Percentiles rank a stretch among this genome's conserved stretches.
phyloP scores from a whole-genome alignment of 2,113 vertebrate species.

The Dendrocopos noguchii region DNA sequence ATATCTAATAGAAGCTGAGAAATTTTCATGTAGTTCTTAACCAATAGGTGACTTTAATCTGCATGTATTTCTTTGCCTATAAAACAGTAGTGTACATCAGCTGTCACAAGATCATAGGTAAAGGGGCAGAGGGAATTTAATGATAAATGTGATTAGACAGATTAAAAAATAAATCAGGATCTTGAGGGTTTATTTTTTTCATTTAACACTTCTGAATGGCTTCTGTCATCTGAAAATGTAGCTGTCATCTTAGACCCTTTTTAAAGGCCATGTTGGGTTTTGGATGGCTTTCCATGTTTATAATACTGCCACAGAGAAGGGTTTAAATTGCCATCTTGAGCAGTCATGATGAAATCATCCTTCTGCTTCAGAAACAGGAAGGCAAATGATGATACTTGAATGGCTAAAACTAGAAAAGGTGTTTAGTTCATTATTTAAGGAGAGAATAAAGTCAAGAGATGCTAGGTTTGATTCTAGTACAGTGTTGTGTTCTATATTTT shows the following conservation, averaged over 20 bases:
- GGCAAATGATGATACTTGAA: neutral
- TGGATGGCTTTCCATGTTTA: neutral
- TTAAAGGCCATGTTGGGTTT: neutral
- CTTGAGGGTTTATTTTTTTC: neutral
- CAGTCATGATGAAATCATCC: neutral
- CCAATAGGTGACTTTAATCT: neutral
- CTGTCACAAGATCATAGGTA: neutral
- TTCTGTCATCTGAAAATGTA: neutral
- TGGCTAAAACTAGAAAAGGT: neutral
- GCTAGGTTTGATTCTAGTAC: neutral
- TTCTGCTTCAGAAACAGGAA: neutral
- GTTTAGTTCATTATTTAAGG: neutral
- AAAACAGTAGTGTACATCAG: neutral
- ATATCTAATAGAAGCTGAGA: neutral
- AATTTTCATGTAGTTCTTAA: neutral
- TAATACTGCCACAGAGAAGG: neutral
- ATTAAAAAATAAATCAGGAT: neutral
- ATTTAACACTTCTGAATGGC: neutral
- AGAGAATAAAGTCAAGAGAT: neutral
- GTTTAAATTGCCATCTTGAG: neutral
- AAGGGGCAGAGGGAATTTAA: neutral
- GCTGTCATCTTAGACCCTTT: neutral
- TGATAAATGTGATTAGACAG: rapidly evolving
- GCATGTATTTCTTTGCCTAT: neutral
- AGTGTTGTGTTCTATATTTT: neutral